Base-by-base conservation (phyloP, 2,113 vertebrate genomes). In the Cranoglanis bouderius region DNA sequence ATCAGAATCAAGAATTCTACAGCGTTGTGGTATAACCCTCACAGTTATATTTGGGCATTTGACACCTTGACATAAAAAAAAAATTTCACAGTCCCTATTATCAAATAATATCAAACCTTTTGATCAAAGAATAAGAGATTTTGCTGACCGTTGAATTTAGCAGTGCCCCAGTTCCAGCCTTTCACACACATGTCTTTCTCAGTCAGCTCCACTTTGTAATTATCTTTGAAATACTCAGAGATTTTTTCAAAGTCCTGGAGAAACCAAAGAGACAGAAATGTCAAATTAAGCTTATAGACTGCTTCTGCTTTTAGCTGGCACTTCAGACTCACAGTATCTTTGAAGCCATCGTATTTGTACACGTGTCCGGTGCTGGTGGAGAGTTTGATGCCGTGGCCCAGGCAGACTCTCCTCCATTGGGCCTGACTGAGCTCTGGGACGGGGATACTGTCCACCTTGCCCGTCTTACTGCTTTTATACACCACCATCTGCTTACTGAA, bases 381-480 rank as follows among this genome's bases (percentile, higher is more conserved):
- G 78, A 99, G 95, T 90, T 98, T 98, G 93, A 99, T 97, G 74
- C 98, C 98, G 0, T 99, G 96, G 19, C 98, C 98, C 55, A 99
- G 94, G 0, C 98, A 99, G 63, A 99, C 98, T 0, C 98, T 96
- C 51, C 98, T 96, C 98, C 98, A 99, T 90, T 97, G 95, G 0
- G 97, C 98, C 87, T 96, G 94, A 0, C 95, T 95, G 91, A 99
- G 91, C 74, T 99, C 98, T 0, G 94, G 91, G 0, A 96, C 96
- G 4, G 96, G 95, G 90, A 99, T 98, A 92, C 95, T 98, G 96
- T 99, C 98, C 94, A 99, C 98, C 90, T 98, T 99, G 46, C 98
- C 98, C 0, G 98, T 99, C 95, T 99, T 99, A 92, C 96, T 98
- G 92, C 96, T 99, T 94, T 99, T 99, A 90, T 99, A 99, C 92